A percentile compares a stretch with the other conserved stretches of the same genome.
phyloP scores from a whole-genome alignment of 2,797 vertebrate species.

The Halcyon badia region DNA sequence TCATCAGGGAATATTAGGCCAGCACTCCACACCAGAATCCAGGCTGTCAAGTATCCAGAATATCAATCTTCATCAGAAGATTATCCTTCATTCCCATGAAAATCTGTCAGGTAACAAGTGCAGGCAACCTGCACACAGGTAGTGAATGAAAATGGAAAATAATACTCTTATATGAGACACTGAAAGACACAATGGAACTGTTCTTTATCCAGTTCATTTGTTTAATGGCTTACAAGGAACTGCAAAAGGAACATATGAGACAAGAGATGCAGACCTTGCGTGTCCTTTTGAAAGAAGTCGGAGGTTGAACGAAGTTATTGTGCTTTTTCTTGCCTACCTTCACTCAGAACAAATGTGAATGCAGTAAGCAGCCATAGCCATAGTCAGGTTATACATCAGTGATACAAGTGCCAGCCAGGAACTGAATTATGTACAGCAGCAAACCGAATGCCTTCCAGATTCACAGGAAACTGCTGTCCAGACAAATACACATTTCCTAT shows the following conservation, averaged over 20 bases:
- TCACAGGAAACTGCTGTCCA: constrained; percentile 8
- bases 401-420: background rate
- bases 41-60: background rate
- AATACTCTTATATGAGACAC: background rate
- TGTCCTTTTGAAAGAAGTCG: background rate
- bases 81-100: background rate
- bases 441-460: constrained; percentile 4
- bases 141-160: background rate
- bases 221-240: background rate
- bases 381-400: background rate
- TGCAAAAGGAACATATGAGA: background rate
- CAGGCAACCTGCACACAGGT: background rate
- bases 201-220: background rate
- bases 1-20: background rate
- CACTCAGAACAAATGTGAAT: background rate
- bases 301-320: background rate
- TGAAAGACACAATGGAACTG: background rate
- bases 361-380: background rate
- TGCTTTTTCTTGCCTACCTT: background rate
- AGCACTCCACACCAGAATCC: background rate
- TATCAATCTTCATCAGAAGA: background rate
- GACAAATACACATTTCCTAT: background rate
- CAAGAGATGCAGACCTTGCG: background rate
- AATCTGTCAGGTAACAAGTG: background rate
- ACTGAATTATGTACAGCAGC: background rate